Evolutionary conservation across 35 echinoderm and acorn worm genomes (phyloP), one percentile per base, ranked within the genome.

Genomic region (Chiridota heheva): DNA sequence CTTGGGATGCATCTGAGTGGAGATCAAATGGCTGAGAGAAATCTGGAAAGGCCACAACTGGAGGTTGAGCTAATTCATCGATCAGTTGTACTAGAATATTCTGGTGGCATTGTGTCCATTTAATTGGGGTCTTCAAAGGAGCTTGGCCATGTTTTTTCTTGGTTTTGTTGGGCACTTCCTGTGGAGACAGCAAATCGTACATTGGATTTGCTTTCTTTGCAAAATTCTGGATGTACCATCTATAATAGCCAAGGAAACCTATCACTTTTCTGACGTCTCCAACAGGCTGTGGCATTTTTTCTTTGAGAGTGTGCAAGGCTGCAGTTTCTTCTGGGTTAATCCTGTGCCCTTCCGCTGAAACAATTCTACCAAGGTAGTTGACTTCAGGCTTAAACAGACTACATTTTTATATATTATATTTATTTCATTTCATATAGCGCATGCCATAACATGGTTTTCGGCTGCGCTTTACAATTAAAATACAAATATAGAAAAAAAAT

Each of bases 191-290:
- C 55, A 80, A 36, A 29, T 80, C 76, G 41, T 80, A 80, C 7
- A 80, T 33, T 5, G 80, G 80, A 30, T 82, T 82, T 2, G 64
- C 80, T 35, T 26, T 17, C 29, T 33, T 73, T 4, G 80, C 70
- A 42, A 82, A 82, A 35, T n/a, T n/a, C n/a, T 53, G 10, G 48
- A 53, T 53, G 48, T 53, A 53, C n/a, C n/a, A 53, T 53, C 48
- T 16, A 33, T 85, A 85, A 38, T 85, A 85, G 12, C 82, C 82
- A 39, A 77, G 41, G 4, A 85, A 42, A 20, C 70, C 82, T 42
- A 83, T 27, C 4, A 70, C 5, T 33, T 83, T 67, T 16, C 80
- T 56, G 5, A 83, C 44, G 51, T 78, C 71, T 8, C 70, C 72
- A 2, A 77, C 58, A 16, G 83, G 46, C 18, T 2, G 63, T 43